Conservation (phyloP, 2,113 vertebrate species). For the Sebastes fasciatus region DNA sequence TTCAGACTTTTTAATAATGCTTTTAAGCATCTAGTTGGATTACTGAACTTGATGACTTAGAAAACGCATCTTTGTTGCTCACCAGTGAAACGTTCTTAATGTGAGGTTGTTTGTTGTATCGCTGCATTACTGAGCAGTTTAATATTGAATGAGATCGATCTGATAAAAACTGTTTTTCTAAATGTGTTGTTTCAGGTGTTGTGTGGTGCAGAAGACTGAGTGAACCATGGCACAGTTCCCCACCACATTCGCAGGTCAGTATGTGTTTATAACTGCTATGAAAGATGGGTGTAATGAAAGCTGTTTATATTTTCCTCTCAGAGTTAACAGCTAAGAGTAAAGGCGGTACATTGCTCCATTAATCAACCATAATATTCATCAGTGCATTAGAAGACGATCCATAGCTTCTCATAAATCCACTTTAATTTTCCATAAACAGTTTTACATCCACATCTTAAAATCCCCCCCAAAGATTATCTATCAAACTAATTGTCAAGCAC, state of each 20-base stretch:
- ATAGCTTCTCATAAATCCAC: not conserved
- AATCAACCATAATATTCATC: not conserved
- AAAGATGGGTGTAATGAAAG: not conserved
- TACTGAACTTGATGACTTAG: not conserved
- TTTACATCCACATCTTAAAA: too few relatives aligned
- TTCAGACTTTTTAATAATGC: not conserved
- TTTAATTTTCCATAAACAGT: too few relatives aligned
- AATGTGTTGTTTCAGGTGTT: slow-evolving; percentile 77
- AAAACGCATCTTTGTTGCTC: not conserved
- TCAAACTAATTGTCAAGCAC: too few relatives aligned
- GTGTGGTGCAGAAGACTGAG: slow-evolving; percentile 82
- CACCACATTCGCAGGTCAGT: slow-evolving; percentile 94
- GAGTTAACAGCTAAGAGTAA: not conserved
- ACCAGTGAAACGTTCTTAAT: not conserved
- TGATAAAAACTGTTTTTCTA: not conserved
- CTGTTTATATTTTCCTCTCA: not conserved
- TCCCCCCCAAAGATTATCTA: too few relatives aligned
- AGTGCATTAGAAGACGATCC: not conserved
- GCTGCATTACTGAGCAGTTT: not conserved
- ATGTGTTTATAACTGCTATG: not conserved
- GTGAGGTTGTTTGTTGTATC: not conserved
- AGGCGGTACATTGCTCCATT: not conserved
- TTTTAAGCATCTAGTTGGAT: not conserved
- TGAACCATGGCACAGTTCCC: slow-evolving; percentile 99
- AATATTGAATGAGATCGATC: not conserved